Conservation (phyloP, 2,797 vertebrate genomes). For the Ceyx erithaca region DNA sequence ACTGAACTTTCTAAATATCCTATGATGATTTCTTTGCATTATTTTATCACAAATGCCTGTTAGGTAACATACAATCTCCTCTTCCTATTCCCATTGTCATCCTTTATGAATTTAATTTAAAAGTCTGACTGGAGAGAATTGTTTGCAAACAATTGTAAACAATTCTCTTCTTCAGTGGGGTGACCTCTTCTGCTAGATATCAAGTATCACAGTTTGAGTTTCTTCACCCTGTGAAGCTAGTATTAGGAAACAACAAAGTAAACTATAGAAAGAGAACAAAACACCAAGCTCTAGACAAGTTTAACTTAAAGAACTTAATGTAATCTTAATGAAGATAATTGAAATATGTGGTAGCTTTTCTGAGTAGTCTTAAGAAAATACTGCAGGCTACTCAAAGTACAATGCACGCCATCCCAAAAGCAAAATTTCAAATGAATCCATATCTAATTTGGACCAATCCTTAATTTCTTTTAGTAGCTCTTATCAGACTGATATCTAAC, state of each 20-base stretch:
- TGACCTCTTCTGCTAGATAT: conserved; percentile 2
- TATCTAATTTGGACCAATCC: neutral
- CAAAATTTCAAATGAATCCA: neutral
- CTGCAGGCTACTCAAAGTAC: neutral
- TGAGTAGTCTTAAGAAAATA: neutral
- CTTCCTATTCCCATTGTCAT: neutral
- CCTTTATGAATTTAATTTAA: neutral
- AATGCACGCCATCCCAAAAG: neutral
- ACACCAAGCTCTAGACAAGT: neutral
- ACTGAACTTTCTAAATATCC: neutral
- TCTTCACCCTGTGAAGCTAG: neutral
- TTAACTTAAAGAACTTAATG: conserved; percentile 6
- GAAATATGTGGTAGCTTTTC: neutral
- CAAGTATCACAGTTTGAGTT: conserved; percentile 22
- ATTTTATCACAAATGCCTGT: neutral
- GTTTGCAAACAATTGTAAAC: conserved; percentile 32
- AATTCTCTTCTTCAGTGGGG: neutral
- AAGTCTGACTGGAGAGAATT: neutral
- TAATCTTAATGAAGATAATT: neutral
- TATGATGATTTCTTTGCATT: neutral
- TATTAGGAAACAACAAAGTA: conserved; percentile 33
- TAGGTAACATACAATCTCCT: neutral
- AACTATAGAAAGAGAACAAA: conserved; percentile 25
- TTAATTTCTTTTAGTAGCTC: neutral
- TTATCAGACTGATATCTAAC: neutral